Percentiles rank a stretch among this genome's conserved stretches.
Conservation (phyloP, 2,888 invertebrate genomes). For the Pterostichus niger region DNA sequence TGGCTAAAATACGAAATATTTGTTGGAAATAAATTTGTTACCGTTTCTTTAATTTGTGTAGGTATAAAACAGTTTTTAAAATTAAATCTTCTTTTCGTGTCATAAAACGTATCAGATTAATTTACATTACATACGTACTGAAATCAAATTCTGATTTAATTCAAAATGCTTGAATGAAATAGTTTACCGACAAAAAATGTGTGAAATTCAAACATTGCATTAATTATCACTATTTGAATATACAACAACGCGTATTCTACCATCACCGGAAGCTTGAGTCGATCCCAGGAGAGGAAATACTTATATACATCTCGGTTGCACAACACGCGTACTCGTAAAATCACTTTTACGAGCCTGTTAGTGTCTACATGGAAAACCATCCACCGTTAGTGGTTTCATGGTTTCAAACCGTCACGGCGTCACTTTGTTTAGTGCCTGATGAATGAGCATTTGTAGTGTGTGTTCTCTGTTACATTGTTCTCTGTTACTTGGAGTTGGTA, state of each 20-base stretch:
- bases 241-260: too few species aligned
- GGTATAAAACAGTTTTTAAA: too few species aligned
- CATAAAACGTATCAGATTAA: too few species aligned
- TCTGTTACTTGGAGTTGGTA: neutral
- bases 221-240: too few species aligned
- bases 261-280: constrained; percentile 27
- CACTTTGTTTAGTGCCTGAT: constrained; percentile 19
- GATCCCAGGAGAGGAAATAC: constrained; percentile 47
- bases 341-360: constrained; percentile 56
- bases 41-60: too few species aligned
- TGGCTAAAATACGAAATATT: too few species aligned
- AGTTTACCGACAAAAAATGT: neutral
- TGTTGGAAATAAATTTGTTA: too few species aligned
- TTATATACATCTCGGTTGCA: neutral
- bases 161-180: too few species aligned
- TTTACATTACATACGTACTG: too few species aligned
- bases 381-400: constrained; percentile 15
- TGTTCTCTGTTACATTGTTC: constrained; percentile 1
- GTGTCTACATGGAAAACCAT: constrained; percentile 45
- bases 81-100: too few species aligned
- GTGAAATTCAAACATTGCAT: too few species aligned
- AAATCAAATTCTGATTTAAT: too few species aligned
- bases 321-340: constrained; percentile 49
- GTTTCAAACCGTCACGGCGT: neutral
- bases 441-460: neutral